Base-by-base conservation (phyloP, 2,113 vertebrate genomes). In the Porphyrio hochstetteri region DNA sequence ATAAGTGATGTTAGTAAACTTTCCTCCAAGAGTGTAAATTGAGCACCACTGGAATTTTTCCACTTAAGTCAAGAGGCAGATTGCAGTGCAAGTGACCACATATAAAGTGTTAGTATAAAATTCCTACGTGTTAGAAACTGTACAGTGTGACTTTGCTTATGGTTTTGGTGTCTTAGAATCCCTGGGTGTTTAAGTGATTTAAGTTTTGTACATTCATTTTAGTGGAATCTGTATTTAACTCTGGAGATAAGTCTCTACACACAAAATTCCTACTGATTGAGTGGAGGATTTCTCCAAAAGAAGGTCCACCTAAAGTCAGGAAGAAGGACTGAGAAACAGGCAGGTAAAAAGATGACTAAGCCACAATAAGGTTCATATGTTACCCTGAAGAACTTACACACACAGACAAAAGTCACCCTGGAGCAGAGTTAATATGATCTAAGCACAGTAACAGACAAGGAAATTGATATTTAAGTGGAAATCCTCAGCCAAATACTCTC, bases 281-380 rank as follows among this genome's bases (percentile, higher is more conserved):
- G 15, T 33, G 8, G n/a, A 70, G 17, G 29, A 61, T 81, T 84
- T 11, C 35, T 64, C 12, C 28, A 40, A 50, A 4, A 64, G n/a
- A 80, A 42, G 1, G 10, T 48, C 24, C 4, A 35, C 24, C 7
- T 82, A 38, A 78, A 80, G 9, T 56, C 18, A 72, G 36, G 40
- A 77, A 64, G 17, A 5, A 61, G 7, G 13, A 59, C 9, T 2
- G 5, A 79, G 20, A 18, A 79, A 20, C 3, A 23, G 13, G 1
- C 0, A 1, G 10, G 52, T 21, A 48, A 67, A 87, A 64, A 78
- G 4, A 7, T 35, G 3, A 11, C 4, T 71, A 46, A 60, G n/a
- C 8, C 56, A 18, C 2, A 0, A 18, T 28, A 5, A 7, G 1
- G 2, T 56, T 6, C 13, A 7, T 50, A 27, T 14, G 25, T 15